phyloP scores from a whole-genome alignment of 2,888 invertebrate species.

The Lysandra bellargus region DNA sequence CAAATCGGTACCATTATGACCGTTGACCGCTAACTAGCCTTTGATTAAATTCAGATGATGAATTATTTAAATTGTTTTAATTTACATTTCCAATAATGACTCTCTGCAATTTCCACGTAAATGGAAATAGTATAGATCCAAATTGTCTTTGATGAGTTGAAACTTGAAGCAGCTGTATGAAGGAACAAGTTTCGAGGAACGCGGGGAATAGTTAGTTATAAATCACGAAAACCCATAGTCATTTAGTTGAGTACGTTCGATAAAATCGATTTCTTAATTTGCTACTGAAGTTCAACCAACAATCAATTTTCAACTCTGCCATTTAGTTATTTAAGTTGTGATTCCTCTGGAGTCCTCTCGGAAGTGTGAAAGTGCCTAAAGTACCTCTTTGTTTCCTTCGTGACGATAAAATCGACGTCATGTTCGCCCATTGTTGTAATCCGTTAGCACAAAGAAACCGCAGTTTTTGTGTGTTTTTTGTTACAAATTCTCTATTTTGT shows the following conservation, averaged over 20 bases:
- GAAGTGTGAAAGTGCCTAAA: slow-evolving; percentile 34
- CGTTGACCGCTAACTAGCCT: too few species aligned
- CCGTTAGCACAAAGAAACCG: slow-evolving; percentile 69
- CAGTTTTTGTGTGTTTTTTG: slow-evolving; percentile 60
- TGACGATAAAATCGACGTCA: slow-evolving; percentile 66
- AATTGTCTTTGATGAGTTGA: neutral
- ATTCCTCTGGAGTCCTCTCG: slow-evolving; percentile 36
- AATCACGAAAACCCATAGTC: slow-evolving; percentile 5
- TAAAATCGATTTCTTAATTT: slow-evolving; percentile 21
- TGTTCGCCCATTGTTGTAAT: slow-evolving; percentile 68
- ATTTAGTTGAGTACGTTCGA: slow-evolving; percentile 20
- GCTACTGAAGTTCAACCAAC: neutral
- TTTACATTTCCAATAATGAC: neutral
- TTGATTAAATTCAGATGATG: neutral
- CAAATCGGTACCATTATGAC: too few species aligned
- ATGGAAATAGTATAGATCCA: neutral
- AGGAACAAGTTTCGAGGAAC: neutral
- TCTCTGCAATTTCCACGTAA: neutral
- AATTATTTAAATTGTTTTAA: neutral
- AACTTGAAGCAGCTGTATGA: neutral
- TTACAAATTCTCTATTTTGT: slow-evolving; percentile 58
- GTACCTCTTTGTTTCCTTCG: slow-evolving; percentile 52
- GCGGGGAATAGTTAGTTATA: neutral
- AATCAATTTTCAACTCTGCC: neutral
- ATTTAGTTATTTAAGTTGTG: neutral